Evolutionary conservation across 2,113 vertebrate species (phyloP).

Genomic region (Pituophis catenifer): DNA sequence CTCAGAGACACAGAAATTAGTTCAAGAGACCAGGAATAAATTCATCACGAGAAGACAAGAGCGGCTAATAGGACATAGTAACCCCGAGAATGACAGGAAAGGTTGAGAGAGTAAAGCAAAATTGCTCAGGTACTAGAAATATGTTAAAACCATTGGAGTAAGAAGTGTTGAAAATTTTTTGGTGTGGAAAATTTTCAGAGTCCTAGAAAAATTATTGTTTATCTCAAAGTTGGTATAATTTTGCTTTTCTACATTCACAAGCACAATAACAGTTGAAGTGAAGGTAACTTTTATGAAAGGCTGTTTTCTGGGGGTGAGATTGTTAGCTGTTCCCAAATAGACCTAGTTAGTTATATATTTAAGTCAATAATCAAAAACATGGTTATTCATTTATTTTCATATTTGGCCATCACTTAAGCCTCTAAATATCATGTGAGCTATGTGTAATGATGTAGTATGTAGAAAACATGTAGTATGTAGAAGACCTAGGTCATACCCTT

Average conservation of each 20-base stretch:
- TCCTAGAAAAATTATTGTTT: neutral
- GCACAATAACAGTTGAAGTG: neutral
- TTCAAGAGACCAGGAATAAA: conserved; percentile 61
- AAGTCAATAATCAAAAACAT: neutral
- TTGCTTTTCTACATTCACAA: neutral
- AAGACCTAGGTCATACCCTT: neutral
- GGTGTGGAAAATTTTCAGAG: neutral
- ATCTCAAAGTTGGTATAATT: neutral
- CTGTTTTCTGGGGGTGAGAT: neutral
- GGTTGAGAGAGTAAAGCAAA: conserved; percentile 44
- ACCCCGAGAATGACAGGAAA: conserved; percentile 21
- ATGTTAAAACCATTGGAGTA: neutral
- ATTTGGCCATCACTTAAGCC: neutral
- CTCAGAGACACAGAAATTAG: conserved; percentile 47
- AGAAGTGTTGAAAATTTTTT: neutral
- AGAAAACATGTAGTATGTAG: neutral
- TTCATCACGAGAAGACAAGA: conserved; percentile 62
- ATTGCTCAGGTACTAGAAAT: neutral
- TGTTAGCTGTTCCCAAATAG: neutral
- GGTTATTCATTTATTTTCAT: neutral
- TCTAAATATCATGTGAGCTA: neutral
- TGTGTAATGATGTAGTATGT: neutral
- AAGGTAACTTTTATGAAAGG: neutral
- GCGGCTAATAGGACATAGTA: conserved; percentile 56
- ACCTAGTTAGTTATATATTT: neutral